A percentile compares a stretch with the other conserved stretches of the same genome.
Conservation (phyloP, 1,140 invertebrate genomes). For the Hypsibius dujardini region DNA sequence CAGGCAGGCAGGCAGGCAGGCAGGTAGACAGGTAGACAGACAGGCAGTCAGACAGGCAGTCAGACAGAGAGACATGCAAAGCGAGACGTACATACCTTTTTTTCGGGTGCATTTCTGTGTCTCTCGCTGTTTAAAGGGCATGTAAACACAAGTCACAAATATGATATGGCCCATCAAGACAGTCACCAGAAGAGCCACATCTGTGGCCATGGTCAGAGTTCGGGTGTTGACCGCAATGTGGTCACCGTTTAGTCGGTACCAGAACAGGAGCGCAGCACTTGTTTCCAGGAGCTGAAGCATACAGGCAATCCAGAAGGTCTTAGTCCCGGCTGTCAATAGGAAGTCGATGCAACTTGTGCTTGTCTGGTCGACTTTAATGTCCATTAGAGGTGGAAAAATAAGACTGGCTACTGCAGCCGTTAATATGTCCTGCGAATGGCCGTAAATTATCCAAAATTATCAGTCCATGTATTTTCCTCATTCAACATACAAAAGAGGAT, state of each 20-base stretch:
- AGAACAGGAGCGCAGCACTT: neutral
- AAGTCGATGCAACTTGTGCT: neutral
- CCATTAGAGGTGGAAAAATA: neutral
- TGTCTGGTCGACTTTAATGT: neutral
- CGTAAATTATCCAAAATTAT: no score
- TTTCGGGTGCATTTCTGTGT: neutral
- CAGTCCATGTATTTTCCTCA: no score
- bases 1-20: no score
- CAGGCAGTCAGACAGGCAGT: no score
- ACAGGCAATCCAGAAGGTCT: slow-evolving; percentile 7
- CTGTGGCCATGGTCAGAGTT: neutral
- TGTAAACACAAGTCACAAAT: neutral
- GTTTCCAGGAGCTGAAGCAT: neutral
- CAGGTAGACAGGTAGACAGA: no score
- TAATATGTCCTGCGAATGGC: neutral
- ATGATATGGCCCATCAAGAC: neutral
- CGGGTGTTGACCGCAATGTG: neutral
- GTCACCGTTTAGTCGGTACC: neutral
- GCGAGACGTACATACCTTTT: slow-evolving; percentile 11
- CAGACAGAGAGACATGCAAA: neutral
- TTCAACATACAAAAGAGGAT: no score
- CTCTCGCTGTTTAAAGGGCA: slow-evolving; percentile 3
- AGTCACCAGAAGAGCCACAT: neutral
- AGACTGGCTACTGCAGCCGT: slow-evolving; percentile 5
- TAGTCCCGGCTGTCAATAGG: neutral